Conservation (phyloP, 2,888 invertebrate genomes). For the Malthinus flaveolus region DNA sequence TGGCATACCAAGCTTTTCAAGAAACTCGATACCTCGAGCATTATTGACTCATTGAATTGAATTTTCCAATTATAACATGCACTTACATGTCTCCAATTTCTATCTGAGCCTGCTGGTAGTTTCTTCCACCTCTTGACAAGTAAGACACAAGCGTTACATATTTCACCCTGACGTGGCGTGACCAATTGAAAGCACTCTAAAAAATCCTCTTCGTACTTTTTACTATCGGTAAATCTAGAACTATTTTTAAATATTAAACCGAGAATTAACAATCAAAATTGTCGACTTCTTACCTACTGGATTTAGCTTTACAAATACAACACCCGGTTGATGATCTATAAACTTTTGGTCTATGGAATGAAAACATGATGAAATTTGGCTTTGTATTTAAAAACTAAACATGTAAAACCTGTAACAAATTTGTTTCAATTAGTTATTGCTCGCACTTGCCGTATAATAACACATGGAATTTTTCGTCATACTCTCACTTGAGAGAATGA, state of each 20-base stretch:
- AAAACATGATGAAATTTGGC: conserved; percentile 66
- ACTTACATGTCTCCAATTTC: conserved; percentile 80
- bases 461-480: no score
- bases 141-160: conserved; percentile 85
- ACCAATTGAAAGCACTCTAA: conserved; percentile 76
- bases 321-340: conserved; percentile 81
- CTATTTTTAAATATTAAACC: conserved; percentile 53
- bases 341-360: conserved; percentile 85
- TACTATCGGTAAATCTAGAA: conserved; percentile 82
- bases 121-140: conserved; percentile 82
- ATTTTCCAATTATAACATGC: conserved; percentile 41
- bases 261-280: neutral
- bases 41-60: no score
- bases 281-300: conserved; percentile 64
- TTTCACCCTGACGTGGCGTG: conserved; percentile 77
- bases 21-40: no score
- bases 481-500: no score
- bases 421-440: neutral
- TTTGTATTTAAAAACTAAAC: conserved; percentile 33
- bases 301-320: conserved; percentile 86
- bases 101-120: conserved; percentile 69
- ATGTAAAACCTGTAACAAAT: conserved; percentile 45
- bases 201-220: conserved; percentile 81
- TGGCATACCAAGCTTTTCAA: no score
- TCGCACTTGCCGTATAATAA: no score